Evolutionary conservation across 2,888 invertebrate genomes (phyloP).

Genomic region (Acanthopleura granulata): DNA sequence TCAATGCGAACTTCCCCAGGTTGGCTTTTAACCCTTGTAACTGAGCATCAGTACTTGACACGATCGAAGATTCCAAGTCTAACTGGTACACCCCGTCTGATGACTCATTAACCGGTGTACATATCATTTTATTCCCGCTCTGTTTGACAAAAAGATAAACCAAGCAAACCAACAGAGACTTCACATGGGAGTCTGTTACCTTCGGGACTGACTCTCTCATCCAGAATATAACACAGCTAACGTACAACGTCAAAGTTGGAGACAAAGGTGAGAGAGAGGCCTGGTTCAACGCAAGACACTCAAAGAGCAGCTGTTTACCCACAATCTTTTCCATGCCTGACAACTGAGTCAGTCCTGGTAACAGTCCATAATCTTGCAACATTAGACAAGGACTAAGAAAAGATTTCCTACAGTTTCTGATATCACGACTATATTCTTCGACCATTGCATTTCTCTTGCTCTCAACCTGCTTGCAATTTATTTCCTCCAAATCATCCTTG

Average conservation of each 20-base stretch:
- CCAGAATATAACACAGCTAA: conserved; percentile 44
- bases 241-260: conserved; percentile 29
- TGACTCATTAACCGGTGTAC: neutral
- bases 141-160: conserved; percentile 25
- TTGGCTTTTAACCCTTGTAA: conserved; percentile 16
- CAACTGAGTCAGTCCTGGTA: conserved; percentile 36
- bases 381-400: conserved; percentile 33
- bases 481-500: conserved; percentile 23
- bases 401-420: conserved; percentile 41
- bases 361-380: conserved; percentile 27
- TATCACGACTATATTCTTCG: conserved; percentile 53
- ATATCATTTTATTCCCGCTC: neutral
- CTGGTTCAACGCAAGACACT: conserved; percentile 22
- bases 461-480: neutral
- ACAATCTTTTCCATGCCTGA: conserved; percentile 22
- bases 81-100: neutral
- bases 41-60: neutral
- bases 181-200: conserved; percentile 39
- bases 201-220: conserved; percentile 44
- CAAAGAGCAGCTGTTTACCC: conserved; percentile 22
- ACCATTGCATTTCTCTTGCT: conserved; percentile 23
- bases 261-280: conserved; percentile 13
- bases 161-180: conserved; percentile 36
- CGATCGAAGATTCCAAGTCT: neutral
- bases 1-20: conserved; percentile 38